Evolutionary conservation across 2,888 invertebrate species (phyloP), one percentile per base, ranked within the genome.

Genomic region (Tetrapedia diversipes): DNA sequence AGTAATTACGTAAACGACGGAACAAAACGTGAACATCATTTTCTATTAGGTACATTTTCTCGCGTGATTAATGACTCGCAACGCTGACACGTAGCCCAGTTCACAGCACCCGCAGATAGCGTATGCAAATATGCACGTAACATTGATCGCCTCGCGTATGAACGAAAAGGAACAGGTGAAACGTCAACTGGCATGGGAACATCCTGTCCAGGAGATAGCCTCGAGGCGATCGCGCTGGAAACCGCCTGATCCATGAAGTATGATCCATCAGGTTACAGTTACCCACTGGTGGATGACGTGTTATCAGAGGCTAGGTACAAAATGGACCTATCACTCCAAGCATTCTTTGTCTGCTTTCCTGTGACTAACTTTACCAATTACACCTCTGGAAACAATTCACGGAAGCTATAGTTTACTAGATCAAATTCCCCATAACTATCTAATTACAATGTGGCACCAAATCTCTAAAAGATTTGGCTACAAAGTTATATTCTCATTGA

Each of bases 201-300:
- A 87, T 89, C 89, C 90, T 89, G 89, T 81, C 84, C 76, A 71
- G n/a, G n/a, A 81, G 77, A 86, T 87, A 71, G 83, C 83, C 82
- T 71, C 72, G 75, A 84, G 89, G 86, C 65, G 82, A 81, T 87
- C 86, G 83, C 82, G 79, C 73, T 80, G 82, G 82, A 81, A 84
- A 79, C 78, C 82, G 80, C 82, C 82, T 86, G 89, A 90, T 90
- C 86, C 88, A 86, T 86, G 86, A 86, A 86, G 53, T 51, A 63
- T 63, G 86, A 89, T 88, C 88, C 88, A 88, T 87, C 86, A 81
- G 83, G 86, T 86, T 88, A 88, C 88, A 88, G 89, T 88, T 88
- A 89, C 69, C 71, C 77, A 76, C 56, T 79, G 72, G 77, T 51
- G 75, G 82, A 73, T 79, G 78, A 81, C 83, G 81, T 84, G 85